phyloP scores from a whole-genome alignment of 2,797 vertebrate species.

The Peromyscus attwateri region DNA sequence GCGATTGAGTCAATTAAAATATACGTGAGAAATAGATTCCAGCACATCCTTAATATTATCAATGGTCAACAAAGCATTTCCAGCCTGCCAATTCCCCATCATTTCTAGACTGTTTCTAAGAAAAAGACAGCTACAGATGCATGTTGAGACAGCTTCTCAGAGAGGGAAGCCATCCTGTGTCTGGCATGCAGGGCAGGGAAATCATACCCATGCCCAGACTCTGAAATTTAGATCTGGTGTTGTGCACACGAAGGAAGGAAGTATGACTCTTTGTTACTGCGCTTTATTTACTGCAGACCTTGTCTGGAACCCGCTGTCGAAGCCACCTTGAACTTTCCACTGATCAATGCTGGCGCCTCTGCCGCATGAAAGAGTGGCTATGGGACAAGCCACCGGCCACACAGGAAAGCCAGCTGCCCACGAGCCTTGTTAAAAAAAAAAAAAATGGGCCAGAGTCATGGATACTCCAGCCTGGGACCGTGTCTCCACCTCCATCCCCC shows the following conservation, averaged over 20 bases:
- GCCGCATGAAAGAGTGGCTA: slow-evolving; percentile 86
- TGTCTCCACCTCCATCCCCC: slow-evolving; percentile 59
- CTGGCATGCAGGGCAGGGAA: slow-evolving; percentile 71
- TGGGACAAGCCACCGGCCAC: slow-evolving; percentile 83
- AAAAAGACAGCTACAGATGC: slow-evolving; percentile 75
- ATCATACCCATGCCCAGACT: slow-evolving; percentile 81
- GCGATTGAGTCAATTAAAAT: slow-evolving; percentile 61
- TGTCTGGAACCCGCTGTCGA: slow-evolving; percentile 89
- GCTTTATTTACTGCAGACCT: slow-evolving; percentile 91
- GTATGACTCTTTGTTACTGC: slow-evolving; percentile 88
- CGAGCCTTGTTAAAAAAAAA: slow-evolving; percentile 47
- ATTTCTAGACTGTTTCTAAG: slow-evolving; percentile 78
- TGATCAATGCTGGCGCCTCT: slow-evolving; percentile 89
- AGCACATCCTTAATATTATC: slow-evolving; percentile 43
- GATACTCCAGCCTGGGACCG: slow-evolving; percentile 82
- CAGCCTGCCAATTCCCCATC: slow-evolving; percentile 29
- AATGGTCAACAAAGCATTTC: slow-evolving; percentile 69
- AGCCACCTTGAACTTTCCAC: slow-evolving; percentile 91
- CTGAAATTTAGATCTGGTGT: slow-evolving; percentile 86
- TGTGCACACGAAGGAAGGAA: slow-evolving; percentile 77
- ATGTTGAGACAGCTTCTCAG: slow-evolving; percentile 74
- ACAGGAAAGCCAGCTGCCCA: slow-evolving; percentile 83
- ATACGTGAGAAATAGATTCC: slow-evolving; percentile 78
- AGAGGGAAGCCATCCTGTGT: slow-evolving; percentile 77
- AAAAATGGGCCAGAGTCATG: slow-evolving; percentile 77